A percentile compares a stretch with the other conserved stretches of the same genome.
phyloP scores from a whole-genome alignment of 37 sponge, comb jelly and placozoan genomes.

The Chondrosia reniformis region DNA sequence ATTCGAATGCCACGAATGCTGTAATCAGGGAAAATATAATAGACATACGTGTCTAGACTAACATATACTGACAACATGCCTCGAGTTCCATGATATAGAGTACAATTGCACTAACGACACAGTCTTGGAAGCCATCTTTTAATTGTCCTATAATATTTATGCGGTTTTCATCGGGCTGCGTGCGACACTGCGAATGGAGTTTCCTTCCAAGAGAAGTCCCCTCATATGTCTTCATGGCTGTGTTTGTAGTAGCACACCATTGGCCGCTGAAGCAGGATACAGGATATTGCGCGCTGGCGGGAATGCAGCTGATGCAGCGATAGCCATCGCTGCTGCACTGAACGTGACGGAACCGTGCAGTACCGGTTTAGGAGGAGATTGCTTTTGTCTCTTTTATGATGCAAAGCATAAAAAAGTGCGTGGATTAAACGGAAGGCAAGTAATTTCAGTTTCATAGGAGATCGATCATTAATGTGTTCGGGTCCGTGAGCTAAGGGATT shows the following conservation, averaged over 20 bases:
- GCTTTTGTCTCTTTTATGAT: slow-evolving; percentile 83
- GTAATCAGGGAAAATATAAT: neutral
- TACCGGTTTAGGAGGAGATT: slow-evolving; percentile 85
- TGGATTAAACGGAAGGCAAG: slow-evolving; percentile 78
- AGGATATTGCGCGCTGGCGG: slow-evolving; percentile 60
- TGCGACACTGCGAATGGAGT: too few species aligned
- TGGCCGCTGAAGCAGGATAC: slow-evolving; percentile 65
- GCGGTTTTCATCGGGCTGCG: too few species aligned
- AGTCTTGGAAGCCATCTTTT: too few species aligned
- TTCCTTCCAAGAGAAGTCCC: slow-evolving; percentile 54
- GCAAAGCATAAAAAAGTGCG: slow-evolving; percentile 47
- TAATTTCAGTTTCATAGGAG: too few species aligned
- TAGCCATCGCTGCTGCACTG: slow-evolving; percentile 81
- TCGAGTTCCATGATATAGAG: too few species aligned
- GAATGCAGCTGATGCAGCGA: slow-evolving; percentile 87
- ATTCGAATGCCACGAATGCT: neutral
- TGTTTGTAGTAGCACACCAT: slow-evolving; percentile 70
- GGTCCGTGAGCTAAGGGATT: too few species aligned
- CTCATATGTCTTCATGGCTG: slow-evolving; percentile 65
- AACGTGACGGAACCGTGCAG: slow-evolving; percentile 84
- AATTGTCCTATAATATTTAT: too few species aligned
- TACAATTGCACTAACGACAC: too few species aligned
- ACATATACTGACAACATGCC: too few species aligned
- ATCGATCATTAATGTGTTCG: too few species aligned
- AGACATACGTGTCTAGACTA: neutral